These are phyloP conservation scores for Eretmochelys imbricata DNA, from an alignment of 2,113 vertebrate species.

Conservation along the genomic window DNA sequence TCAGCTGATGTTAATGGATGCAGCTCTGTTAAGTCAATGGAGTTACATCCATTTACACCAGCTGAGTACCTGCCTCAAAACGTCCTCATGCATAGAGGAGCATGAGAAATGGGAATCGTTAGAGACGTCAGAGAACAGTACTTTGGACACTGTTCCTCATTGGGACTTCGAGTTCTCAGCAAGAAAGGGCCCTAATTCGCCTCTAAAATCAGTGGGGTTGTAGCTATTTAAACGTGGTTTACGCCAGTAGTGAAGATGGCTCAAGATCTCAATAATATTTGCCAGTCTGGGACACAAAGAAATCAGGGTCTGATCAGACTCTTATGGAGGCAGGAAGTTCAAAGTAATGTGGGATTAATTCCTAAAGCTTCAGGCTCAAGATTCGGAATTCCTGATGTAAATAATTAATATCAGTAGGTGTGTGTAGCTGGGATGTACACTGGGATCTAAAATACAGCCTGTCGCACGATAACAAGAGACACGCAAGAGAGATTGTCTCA, in stretches of 20 bases:
- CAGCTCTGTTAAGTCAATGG: rapidly evolving
- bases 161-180: background rate
- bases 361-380: background rate
- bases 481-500: background rate
- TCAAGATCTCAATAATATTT: background rate
- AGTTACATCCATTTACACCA: rapidly evolving
- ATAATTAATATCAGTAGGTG: background rate
- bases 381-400: background rate
- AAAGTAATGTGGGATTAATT: background rate
- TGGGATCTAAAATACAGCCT: background rate
- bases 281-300: background rate
- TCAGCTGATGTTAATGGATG: background rate
- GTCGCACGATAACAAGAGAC: background rate
- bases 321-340: background rate
- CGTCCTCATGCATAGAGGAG: background rate
- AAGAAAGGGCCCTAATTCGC: background rate
- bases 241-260: background rate
- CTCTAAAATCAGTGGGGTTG: background rate
- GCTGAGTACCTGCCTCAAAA: background rate
- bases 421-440: background rate
- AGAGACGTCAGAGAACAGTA: background rate
- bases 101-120: background rate
- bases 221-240: background rate
- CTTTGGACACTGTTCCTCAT: background rate
- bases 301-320: background rate